Percentiles rank a stretch among this genome's conserved stretches.
Evolutionary conservation across 2,888 invertebrate genomes (phyloP).

Genomic region (Cephus runcator): DNA sequence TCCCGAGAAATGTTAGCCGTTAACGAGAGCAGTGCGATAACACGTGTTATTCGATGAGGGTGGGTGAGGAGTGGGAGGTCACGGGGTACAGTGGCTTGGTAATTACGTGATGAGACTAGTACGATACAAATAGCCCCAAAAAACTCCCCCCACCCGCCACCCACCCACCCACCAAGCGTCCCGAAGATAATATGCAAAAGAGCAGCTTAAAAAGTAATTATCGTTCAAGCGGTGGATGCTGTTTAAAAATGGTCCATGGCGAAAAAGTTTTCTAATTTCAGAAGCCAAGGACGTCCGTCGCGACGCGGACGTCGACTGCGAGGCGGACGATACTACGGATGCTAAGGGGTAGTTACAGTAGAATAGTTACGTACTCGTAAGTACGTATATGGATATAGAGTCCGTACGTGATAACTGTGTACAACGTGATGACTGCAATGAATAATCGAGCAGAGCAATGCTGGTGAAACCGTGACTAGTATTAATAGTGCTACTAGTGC

Average conservation of each 20-base stretch:
- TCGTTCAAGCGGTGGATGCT: constrained; percentile 53
- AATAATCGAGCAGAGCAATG: neutral
- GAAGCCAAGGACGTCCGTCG: constrained; percentile 41
- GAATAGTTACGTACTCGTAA: neutral
- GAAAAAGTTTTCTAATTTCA: constrained; percentile 66
- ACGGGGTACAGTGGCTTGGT: neutral
- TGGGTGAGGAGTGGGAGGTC: neutral
- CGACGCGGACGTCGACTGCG: constrained; percentile 21
- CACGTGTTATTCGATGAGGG: neutral
- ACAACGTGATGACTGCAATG: neutral
- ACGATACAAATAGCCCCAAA: neutral
- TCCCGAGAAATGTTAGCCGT: neutral
- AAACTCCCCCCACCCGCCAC: too few relatives aligned
- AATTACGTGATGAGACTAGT: neutral
- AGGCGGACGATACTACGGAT: constrained; percentile 3
- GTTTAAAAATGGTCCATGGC: constrained; percentile 63
- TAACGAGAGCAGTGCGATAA: neutral
- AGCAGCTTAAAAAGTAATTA: constrained; percentile 65
- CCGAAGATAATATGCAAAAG: constrained; percentile 58
- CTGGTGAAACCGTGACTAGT: neutral
- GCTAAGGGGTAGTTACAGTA: constrained; percentile 3
- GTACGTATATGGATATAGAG: neutral
- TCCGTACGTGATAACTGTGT: neutral
- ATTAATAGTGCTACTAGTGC: neutral
- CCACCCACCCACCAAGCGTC: neutral